Conservation (phyloP, 2,113 vertebrate species). For the Eulemur macaco region DNA sequence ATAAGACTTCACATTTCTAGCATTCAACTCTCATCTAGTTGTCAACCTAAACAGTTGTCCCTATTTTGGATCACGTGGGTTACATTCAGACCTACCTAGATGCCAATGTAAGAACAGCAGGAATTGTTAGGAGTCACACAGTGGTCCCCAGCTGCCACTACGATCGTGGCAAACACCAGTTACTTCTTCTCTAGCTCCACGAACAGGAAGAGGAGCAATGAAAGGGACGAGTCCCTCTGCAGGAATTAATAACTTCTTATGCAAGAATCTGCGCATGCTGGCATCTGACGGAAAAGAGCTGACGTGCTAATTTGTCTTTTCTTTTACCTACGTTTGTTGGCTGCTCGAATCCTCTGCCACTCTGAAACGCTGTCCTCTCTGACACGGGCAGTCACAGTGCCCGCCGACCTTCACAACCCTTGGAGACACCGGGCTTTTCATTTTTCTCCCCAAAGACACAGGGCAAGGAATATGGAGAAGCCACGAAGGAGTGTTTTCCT, state of each 20-base stretch:
- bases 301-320: not conserved
- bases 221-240: no score
- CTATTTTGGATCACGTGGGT: fast-evolving
- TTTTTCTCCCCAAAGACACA: not conserved
- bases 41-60: not conserved
- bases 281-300: not conserved
- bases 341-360: not conserved
- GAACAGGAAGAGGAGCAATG: not conserved
- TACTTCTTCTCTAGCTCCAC: not conserved
- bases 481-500: not conserved
- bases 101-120: not conserved
- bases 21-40: not conserved
- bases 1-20: not conserved
- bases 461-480: not conserved
- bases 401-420: fast-evolving
- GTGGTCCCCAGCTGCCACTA: not conserved
- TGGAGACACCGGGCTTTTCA: not conserved
- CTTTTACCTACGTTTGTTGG: not conserved
- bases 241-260: not conserved
- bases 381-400: fast-evolving
- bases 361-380: no score
- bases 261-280: not conserved
- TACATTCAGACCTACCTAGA: not conserved
- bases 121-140: fast-evolving
- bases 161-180: not conserved